Conservation (phyloP, 2,888 invertebrate genomes). For the Heliconius sara region DNA sequence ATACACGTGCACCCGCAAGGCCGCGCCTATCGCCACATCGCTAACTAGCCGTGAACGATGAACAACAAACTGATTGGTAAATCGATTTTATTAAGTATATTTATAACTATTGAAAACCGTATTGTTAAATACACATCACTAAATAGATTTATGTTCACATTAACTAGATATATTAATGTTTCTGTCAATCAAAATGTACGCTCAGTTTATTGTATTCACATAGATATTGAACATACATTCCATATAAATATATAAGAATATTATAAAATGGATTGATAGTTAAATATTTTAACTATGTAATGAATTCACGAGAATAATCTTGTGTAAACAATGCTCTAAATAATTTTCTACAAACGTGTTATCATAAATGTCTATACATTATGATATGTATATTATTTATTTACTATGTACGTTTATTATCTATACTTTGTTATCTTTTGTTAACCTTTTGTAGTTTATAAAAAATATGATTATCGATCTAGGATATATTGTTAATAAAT, state of each 20-base stretch:
- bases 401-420: conserved; percentile 4
- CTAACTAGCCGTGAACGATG: conserved; percentile 55
- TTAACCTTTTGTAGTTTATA: conserved; percentile 16
- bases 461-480: conserved; percentile 10
- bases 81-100: conserved; percentile 33
- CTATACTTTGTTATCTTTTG: conserved; percentile 13
- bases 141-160: neutral
- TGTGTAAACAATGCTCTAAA: conserved; percentile 1
- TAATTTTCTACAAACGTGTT: conserved; percentile 14
- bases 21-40: conserved; percentile 64
- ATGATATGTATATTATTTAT: neutral
- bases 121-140: neutral
- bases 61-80: conserved; percentile 35
- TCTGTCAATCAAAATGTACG: neutral
- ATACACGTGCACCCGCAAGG: conserved; percentile 63
- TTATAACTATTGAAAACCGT: neutral
- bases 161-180: no score
- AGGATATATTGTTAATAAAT: conserved; percentile 13
- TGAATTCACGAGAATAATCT: neutral
- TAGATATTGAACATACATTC: neutral
- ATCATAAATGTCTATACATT: conserved; percentile 1
- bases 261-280: neutral
- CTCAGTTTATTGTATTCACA: neutral
- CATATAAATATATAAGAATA: neutral
- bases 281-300: neutral